Evolutionary conservation across 2,888 invertebrate species (phyloP), one percentile per base, ranked within the genome.

Genomic region (Noctuana brunneofusca): DNA sequence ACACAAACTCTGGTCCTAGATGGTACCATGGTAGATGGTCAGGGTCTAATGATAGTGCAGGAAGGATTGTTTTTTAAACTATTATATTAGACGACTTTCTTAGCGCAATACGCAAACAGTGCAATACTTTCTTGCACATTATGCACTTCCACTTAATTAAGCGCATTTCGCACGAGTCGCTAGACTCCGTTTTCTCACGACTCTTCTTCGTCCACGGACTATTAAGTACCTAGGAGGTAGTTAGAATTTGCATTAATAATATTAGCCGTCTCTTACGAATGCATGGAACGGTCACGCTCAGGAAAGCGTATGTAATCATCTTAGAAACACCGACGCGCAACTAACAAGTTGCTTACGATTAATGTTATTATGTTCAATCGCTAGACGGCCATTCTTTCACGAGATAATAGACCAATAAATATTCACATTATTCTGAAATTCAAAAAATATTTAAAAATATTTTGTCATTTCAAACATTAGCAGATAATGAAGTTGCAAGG

Each of bases 241-340:
- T 69, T 80, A 78, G 83, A 82, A 86, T 87, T 85, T 83, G 78
- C 84, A 85, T 85, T 75, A 75, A 79, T 85, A 81, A 78, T 79
- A 69, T 74, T 69, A 67, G 64, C 66, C 66, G 64, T 74, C 74
- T 79, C 82, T 74, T 74, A 80, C 68, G 46, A 38, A 53, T 57
- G 53, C 49, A 41, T 63, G 63, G 56, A 22, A 56, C 27, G 49
- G 30, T 50, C 63, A 49, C 56, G 63, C 56, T 63, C 63, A 63
- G 5, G 63, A 63, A 63, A 63, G 63, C 63, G 63, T 63, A 56
- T 41, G 49, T 63, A 63, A 63, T 62, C 62, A 62, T 63, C 63
- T 63, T 63, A 56, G 54, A 55, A 62, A 55, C 62, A 63, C 56
- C 63, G 41, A 56, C 56, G 56, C 56, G 63, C 63, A 63, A 56